These are phyloP conservation scores for Diceros bicornis DNA, from an alignment of 2,797 vertebrate species.

Conservation along the genomic window DNA sequence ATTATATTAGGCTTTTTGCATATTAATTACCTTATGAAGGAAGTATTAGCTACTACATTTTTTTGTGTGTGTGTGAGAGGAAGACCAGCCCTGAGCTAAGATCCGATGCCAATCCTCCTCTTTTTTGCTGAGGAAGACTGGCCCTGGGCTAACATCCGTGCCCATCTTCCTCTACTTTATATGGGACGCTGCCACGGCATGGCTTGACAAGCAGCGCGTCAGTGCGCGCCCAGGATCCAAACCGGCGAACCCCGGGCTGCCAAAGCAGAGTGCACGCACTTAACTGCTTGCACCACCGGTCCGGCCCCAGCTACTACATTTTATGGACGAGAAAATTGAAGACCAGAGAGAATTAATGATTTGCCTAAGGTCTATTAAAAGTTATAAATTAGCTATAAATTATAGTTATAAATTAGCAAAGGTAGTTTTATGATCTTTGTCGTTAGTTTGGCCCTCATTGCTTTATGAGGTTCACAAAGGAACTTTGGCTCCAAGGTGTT, in stretches of 20 bases:
- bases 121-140: no score
- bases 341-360: constrained; percentile 20
- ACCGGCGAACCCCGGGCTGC: no score
- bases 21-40: neutral
- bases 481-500: neutral
- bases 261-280: no score
- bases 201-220: no score
- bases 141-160: no score
- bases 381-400: neutral
- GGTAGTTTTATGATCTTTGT: constrained; percentile 5
- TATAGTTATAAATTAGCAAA: constrained; percentile 5
- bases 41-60: constrained; percentile 18
- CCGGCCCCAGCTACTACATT: neutral
- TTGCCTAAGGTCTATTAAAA: neutral
- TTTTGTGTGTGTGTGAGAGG: neutral
- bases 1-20: constrained; percentile 27
- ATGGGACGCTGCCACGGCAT: no score
- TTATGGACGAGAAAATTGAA: constrained; percentile 57
- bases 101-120: no score
- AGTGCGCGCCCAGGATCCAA: no score
- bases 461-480: neutral
- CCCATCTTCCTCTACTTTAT: no score
- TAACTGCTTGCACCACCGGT: no score
- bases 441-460: neutral
- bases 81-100: no score